Conservation (phyloP, 2,888 invertebrate species). For the Coelogynopora nodosa region DNA sequence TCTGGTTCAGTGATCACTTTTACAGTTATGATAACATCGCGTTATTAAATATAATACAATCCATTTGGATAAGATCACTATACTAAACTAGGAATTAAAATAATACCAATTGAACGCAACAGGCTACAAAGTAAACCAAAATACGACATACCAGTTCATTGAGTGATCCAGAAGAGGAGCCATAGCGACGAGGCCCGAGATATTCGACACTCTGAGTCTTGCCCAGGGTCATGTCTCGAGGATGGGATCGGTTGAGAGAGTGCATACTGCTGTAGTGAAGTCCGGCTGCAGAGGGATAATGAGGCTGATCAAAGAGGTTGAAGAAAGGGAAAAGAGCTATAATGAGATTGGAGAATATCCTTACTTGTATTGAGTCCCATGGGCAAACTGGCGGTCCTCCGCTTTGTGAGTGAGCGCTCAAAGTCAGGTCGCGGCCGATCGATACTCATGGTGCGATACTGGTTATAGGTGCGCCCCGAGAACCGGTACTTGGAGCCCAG, state of each 20-base stretch:
- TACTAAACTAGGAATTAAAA: too few relatives aligned
- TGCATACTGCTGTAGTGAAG: slow-evolving; percentile 42
- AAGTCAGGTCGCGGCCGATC: slow-evolving; percentile 37
- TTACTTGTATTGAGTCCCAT: slow-evolving; percentile 37
- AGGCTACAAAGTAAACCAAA: too few relatives aligned
- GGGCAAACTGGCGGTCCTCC: slow-evolving; percentile 45
- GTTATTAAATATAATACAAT: too few relatives aligned
- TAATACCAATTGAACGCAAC: too few relatives aligned
- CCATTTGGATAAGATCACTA: too few relatives aligned
- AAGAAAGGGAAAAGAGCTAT: neutral
- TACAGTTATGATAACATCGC: too few relatives aligned
- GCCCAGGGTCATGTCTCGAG: slow-evolving; percentile 38
- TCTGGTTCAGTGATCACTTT: too few relatives aligned
- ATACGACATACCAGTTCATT: neutral
- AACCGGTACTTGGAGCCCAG: slow-evolving; percentile 42
- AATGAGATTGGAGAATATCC: neutral
- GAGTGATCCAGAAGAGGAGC: neutral
- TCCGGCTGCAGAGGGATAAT: slow-evolving; percentile 29
- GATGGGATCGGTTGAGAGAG: slow-evolving; percentile 41
- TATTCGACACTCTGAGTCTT: slow-evolving; percentile 37
- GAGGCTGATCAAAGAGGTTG: neutral
- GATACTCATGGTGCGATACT: slow-evolving; percentile 46
- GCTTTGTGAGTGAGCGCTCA: slow-evolving; percentile 43
- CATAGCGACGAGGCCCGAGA: slow-evolving; percentile 19
- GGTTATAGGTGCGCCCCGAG: slow-evolving; percentile 44